A percentile compares a stretch with the other conserved stretches of the same genome.
These are phyloP conservation scores for Pantherophis guttatus DNA, from an alignment of 2,113 vertebrate species.

Conservation along the genomic window DNA sequence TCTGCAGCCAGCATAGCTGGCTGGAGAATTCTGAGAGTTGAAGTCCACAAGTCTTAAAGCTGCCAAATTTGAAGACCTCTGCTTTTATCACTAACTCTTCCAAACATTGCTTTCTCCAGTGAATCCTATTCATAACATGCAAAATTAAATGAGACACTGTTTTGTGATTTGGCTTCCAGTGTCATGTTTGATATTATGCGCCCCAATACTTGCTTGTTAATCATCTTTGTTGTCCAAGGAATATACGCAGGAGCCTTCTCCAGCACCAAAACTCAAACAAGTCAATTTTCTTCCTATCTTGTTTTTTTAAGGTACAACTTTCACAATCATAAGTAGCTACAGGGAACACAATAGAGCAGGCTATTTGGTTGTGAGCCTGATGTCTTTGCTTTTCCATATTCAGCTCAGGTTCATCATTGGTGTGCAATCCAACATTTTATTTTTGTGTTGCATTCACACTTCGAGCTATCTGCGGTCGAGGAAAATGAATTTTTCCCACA, in stretches of 20 bases:
- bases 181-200: not conserved
- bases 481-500: not conserved
- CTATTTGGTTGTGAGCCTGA: not conserved
- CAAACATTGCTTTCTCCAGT: not conserved
- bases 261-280: not conserved
- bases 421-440: not conserved
- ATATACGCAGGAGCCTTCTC: not conserved
- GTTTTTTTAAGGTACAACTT: not conserved
- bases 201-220: not conserved
- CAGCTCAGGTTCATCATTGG: not conserved
- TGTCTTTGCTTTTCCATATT: not conserved
- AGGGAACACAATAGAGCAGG: not conserved
- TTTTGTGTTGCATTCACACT: not conserved
- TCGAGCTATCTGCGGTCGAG: no score
- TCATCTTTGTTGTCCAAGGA: not conserved
- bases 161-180: not conserved
- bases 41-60: no score
- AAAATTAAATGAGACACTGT: not conserved
- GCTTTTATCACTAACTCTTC: not conserved
- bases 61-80: no score
- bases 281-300: not conserved
- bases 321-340: not conserved
- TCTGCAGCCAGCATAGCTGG: no score
- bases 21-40: no score
- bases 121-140: not conserved